These are phyloP conservation scores for Trachelus troglodyta DNA, from an alignment of 2,888 invertebrate species.

Conservation along the genomic window DNA sequence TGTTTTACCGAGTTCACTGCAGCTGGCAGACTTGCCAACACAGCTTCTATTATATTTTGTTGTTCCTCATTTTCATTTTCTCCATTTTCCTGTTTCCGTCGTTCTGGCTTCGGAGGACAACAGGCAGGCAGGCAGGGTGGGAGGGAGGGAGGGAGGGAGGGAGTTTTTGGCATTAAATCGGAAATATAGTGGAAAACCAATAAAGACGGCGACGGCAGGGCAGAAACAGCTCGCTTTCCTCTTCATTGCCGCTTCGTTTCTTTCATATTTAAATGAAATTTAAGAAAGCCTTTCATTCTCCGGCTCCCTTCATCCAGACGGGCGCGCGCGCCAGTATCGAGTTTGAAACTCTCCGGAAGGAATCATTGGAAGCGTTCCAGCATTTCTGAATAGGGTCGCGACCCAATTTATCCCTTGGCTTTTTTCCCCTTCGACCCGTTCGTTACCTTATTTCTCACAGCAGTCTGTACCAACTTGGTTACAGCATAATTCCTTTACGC, in stretches of 20 bases:
- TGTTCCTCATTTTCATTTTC: neutral
- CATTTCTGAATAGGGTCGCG: conserved; percentile 27
- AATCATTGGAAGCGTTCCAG: neutral
- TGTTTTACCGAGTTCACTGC: too few relatives aligned
- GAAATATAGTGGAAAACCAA: conserved; percentile 20
- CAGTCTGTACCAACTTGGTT: too few relatives aligned
- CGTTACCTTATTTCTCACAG: too few relatives aligned
- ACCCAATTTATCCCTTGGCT: conserved; percentile 32
- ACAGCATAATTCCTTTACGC: too few relatives aligned
- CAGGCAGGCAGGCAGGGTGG: neutral
- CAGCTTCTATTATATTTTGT: neutral
- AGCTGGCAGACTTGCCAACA: too few relatives aligned
- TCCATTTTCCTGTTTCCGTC: neutral
- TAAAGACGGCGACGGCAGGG: conserved; percentile 5
- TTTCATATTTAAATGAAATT: conserved; percentile 27
- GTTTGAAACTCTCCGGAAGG: neutral
- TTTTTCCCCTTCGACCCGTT: too few relatives aligned
- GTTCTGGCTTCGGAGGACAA: neutral
- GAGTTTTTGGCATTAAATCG: conserved; percentile 10
- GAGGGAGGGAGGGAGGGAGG: too few relatives aligned
- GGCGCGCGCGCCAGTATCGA: neutral
- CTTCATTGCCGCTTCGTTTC: conserved; percentile 14
- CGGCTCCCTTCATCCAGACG: too few relatives aligned
- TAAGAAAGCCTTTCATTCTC: conserved; percentile 8
- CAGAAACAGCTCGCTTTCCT: neutral